A percentile compares a stretch with the other conserved stretches of the same genome.
Evolutionary conservation across 1,140 invertebrate genomes (phyloP).

Genomic region (Paraescarpia echinospica): DNA sequence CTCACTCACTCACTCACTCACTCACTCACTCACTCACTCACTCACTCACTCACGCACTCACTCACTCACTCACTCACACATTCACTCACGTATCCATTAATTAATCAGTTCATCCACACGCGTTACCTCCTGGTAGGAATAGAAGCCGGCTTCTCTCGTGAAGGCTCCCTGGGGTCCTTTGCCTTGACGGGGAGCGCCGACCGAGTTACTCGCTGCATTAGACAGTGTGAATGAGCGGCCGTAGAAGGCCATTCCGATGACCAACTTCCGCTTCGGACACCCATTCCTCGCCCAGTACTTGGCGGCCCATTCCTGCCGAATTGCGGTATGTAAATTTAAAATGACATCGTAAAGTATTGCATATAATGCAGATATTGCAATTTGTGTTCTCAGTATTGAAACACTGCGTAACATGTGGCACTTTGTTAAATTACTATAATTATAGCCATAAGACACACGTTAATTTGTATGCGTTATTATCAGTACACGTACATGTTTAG

Average conservation of each 20-base stretch:
- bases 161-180: conserved; percentile 78
- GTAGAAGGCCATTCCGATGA: conserved; percentile 85
- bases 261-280: conserved; percentile 76
- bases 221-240: conserved; percentile 80
- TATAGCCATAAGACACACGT: too few species aligned
- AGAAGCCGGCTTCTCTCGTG: conserved; percentile 85
- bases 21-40: conserved; percentile 32
- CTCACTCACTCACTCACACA: not conserved
- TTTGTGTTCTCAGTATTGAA: too few species aligned
- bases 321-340: too few species aligned
- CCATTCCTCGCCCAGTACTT: conserved; percentile 74
- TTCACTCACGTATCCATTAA: not conserved
- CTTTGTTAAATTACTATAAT: too few species aligned
- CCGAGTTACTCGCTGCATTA: conserved; percentile 74
- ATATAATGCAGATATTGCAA: too few species aligned
- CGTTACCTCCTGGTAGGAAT: conserved; percentile 84
- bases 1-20: too few species aligned
- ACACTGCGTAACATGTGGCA: too few species aligned
- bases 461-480: too few species aligned
- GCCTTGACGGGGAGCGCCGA: conserved; percentile 75
- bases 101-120: not conserved
- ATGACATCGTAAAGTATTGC: too few species aligned
- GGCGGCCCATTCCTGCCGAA: conserved; percentile 43
- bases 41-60: conserved; percentile 30
- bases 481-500: too few species aligned